Conservation (phyloP, 2,113 vertebrate species). For the Ceratotherium simum region DNA sequence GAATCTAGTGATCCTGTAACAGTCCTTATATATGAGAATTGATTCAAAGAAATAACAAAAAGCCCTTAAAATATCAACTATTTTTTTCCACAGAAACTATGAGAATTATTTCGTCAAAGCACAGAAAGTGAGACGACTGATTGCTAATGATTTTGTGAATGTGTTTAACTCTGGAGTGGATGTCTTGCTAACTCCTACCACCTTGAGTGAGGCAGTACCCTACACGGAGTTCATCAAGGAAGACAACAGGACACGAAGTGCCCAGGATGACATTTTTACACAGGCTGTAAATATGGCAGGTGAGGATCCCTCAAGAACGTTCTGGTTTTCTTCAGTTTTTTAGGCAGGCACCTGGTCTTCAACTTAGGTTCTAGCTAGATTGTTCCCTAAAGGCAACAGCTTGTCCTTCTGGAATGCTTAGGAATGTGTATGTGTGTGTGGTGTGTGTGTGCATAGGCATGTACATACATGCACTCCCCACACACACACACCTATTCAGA, state of each 20-base stretch:
- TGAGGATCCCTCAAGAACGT: constrained; percentile 73
- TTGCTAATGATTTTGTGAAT: constrained; percentile 91
- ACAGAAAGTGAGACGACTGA: constrained; percentile 95
- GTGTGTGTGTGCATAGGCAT: not conserved
- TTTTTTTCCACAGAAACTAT: constrained; percentile 91
- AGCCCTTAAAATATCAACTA: not conserved
- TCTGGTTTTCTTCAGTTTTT: not conserved
- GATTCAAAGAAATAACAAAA: not conserved
- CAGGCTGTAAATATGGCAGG: constrained; percentile 97
- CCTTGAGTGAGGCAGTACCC: constrained; percentile 88
- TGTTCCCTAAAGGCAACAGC: not conserved
- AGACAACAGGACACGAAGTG: constrained; percentile 96
- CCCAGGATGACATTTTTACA: constrained; percentile 95
- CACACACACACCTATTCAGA: not conserved
- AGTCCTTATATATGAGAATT: not conserved
- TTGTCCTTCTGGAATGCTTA: not conserved
- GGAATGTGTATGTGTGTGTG: not conserved
- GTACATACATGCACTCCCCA: too few species aligned
- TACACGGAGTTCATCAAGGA: constrained; percentile 93
- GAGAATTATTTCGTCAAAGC: constrained; percentile 96
- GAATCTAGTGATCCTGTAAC: not conserved
- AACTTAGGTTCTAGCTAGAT: not conserved
- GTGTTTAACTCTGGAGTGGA: constrained; percentile 93
- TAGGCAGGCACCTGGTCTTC: not conserved
- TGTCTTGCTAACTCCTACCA: constrained; percentile 96